Conservation (phyloP, 2,888 invertebrate genomes). For the Agrypnus murinus region DNA sequence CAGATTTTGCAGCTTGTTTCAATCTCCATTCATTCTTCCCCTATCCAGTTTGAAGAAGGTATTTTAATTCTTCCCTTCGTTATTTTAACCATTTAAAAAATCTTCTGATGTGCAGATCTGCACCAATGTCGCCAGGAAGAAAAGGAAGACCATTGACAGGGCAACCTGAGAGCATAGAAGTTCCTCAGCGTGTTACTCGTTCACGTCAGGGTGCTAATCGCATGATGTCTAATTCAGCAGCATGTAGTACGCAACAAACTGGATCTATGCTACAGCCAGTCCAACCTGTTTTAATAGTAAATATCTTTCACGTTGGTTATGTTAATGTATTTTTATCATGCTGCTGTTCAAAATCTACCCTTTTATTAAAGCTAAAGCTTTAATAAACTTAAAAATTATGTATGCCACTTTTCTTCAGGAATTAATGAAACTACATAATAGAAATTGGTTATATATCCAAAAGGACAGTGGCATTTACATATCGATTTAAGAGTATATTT, state of each 20-base stretch:
- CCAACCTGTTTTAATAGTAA: slow-evolving; percentile 15
- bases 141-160: slow-evolving; percentile 7
- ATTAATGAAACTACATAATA: not conserved
- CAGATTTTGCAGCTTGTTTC: too few species aligned
- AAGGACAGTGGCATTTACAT: slow-evolving; percentile 6
- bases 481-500: slow-evolving; percentile 5
- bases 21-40: too few species aligned
- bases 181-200: slow-evolving; percentile 24
- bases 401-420: slow-evolving; percentile 12
- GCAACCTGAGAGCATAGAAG: slow-evolving; percentile 6
- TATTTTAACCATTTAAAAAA: slow-evolving; percentile 15
- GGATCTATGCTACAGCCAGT: slow-evolving; percentile 20
- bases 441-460: not conserved
- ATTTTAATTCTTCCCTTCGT: not conserved
- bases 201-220: slow-evolving; percentile 17
- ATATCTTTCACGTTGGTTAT: slow-evolving; percentile 6
- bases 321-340: not conserved
- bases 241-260: slow-evolving; percentile 15
- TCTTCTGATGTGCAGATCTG: slow-evolving; percentile 29
- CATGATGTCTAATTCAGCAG: slow-evolving; percentile 2
- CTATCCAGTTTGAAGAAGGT: slow-evolving; percentile 5
- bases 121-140: slow-evolving; percentile 28
- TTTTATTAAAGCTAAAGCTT: too few species aligned
- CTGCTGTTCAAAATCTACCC: not conserved
- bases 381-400: not conserved